These are phyloP conservation scores for Andrena trimmerana DNA, from an alignment of 2,888 invertebrate genomes.

Conservation along the genomic window DNA sequence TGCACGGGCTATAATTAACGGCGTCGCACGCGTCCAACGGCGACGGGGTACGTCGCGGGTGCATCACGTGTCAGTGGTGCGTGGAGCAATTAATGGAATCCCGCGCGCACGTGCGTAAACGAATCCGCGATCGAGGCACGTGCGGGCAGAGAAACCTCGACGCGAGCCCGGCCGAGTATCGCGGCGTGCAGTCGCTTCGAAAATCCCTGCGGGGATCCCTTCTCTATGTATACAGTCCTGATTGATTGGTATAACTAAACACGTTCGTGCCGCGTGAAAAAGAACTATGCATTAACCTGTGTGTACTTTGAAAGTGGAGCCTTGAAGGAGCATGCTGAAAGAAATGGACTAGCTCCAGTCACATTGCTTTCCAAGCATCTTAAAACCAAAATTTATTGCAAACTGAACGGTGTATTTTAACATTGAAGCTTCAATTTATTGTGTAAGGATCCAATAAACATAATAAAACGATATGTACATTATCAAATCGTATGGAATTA, in stretches of 20 bases:
- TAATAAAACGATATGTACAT: neutral
- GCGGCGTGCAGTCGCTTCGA: constrained; percentile 42
- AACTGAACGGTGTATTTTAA: neutral
- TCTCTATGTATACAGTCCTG: neutral
- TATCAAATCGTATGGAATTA: too few species aligned
- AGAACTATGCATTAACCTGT: neutral
- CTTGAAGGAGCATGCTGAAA: too few species aligned
- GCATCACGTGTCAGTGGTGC: constrained; percentile 68
- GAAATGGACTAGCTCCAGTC: too few species aligned
- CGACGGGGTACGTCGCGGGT: constrained; percentile 13
- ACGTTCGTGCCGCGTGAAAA: neutral
- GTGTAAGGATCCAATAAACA: neutral
- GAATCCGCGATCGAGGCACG: constrained; percentile 66
- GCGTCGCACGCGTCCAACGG: constrained; percentile 14
- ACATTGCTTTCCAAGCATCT: too few species aligned
- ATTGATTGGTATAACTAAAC: constrained; percentile 31
- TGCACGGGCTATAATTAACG: constrained; percentile 58
- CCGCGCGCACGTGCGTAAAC: constrained; percentile 75
- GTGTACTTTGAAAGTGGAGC: too few species aligned
- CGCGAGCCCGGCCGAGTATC: constrained; percentile 58
- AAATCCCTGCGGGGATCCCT: constrained; percentile 16
- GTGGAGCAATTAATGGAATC: constrained; percentile 77
- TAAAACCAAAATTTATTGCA: neutral
- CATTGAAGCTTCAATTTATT: neutral
- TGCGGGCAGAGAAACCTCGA: constrained; percentile 67